Percentiles rank a stretch among this genome's conserved stretches.
Evolutionary conservation across 2,113 vertebrate genomes (phyloP).

Genomic region (Grus americana): DNA sequence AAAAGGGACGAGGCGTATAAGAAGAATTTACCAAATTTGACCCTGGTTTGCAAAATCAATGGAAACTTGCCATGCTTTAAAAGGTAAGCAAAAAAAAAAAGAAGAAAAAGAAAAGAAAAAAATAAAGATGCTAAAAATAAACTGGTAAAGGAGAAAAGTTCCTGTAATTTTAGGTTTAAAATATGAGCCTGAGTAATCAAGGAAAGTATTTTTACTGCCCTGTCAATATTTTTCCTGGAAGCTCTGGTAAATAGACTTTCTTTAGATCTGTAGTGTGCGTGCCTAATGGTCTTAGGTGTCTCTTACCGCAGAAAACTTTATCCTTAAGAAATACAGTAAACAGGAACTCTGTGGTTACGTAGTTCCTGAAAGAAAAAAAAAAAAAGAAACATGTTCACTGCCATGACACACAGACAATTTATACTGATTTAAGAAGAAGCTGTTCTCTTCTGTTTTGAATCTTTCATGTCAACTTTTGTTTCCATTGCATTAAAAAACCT

Average conservation of each 20-base stretch:
- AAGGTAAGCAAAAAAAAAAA: constrained; percentile 52
- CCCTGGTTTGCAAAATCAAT: constrained; percentile 47
- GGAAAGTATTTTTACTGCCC: constrained; percentile 85
- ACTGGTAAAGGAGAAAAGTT: constrained; percentile 73
- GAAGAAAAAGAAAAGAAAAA: constrained; percentile 46
- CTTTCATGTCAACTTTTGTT: constrained; percentile 45
- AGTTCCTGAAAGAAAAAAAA: constrained; percentile 67
- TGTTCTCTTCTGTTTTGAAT: constrained; percentile 28
- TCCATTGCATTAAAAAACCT: constrained; percentile 3
- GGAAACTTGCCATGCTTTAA: constrained; percentile 57
- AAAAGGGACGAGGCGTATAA: not conserved
- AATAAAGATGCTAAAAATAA: constrained; percentile 81
- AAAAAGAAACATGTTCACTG: constrained; percentile 18
- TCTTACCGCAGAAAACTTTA: constrained; percentile 78
- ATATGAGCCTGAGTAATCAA: constrained; percentile 79
- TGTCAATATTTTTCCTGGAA: constrained; percentile 88
- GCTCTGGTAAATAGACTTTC: constrained; percentile 73
- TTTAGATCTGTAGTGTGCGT: constrained; percentile 74
- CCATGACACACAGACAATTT: constrained; percentile 62
- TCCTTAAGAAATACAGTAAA: constrained; percentile 78
- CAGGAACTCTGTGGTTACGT: constrained; percentile 78
- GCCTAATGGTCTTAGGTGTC: constrained; percentile 76
- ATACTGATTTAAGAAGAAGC: constrained; percentile 53
- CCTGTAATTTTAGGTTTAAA: constrained; percentile 82
- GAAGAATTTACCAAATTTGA: constrained; percentile 13